Evolutionary conservation across 2,797 vertebrate species (phyloP).

Genomic region (Anolis apletophallus): DNA sequence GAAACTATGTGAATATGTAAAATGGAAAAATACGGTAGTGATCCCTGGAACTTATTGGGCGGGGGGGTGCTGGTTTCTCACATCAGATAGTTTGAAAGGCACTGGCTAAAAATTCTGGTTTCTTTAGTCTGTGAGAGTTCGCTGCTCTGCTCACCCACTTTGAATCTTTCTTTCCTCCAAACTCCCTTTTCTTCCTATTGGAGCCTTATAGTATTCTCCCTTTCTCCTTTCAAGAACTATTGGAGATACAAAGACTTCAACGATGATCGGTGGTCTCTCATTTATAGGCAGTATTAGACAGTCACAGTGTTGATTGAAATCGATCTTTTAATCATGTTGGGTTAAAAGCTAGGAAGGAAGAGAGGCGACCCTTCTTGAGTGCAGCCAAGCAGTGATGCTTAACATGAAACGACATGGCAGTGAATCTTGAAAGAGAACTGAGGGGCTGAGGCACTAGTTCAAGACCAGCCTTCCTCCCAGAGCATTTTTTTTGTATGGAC

Average conservation of each 20-base stretch:
- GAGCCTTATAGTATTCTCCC: slow-evolving; percentile 3
- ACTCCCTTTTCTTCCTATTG: slow-evolving; percentile 3
- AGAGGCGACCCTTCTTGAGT: neutral
- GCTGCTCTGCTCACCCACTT: neutral
- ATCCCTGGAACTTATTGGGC: too few species aligned
- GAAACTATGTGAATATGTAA: too few species aligned
- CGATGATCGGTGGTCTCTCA: neutral
- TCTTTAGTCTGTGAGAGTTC: neutral
- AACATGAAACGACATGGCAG: neutral
- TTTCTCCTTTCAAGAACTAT: neutral
- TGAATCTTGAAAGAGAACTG: neutral
- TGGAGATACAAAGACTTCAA: neutral
- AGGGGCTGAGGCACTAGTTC: neutral
- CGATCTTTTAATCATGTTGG: slow-evolving; percentile 28
- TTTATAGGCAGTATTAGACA: slow-evolving; percentile 7
- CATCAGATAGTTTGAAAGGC: too few species aligned
- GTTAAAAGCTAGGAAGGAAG: slow-evolving; percentile 17
- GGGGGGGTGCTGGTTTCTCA: too few species aligned
- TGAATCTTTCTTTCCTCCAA: neutral
- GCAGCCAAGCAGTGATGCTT: slow-evolving; percentile 3
- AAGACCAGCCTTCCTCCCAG: neutral
- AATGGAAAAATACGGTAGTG: too few species aligned
- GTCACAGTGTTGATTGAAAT: neutral
- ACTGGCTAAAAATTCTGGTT: neutral
- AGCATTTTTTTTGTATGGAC: neutral